Percentiles rank a stretch among this genome's conserved stretches.
phyloP scores from a whole-genome alignment of 1,140 invertebrate genomes.

The Dendrolimus kikuchii region DNA sequence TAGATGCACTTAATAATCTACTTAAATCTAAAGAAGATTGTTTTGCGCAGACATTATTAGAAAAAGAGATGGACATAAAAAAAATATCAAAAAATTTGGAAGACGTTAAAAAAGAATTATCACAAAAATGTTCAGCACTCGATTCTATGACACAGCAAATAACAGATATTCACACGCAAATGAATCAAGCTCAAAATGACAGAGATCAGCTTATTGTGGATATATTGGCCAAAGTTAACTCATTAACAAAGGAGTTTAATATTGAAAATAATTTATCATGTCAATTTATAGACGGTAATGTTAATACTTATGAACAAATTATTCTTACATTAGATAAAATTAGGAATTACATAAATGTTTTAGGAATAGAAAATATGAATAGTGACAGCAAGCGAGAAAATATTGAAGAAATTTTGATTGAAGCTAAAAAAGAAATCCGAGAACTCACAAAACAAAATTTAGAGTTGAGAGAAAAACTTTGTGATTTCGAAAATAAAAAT shows the following conservation, averaged over 20 bases:
- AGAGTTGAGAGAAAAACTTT: slow-evolving; percentile 25
- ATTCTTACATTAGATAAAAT: slow-evolving; percentile 31
- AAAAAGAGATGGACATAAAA: not conserved
- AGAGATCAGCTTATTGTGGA: slow-evolving; percentile 21
- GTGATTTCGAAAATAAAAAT: slow-evolving; percentile 28
- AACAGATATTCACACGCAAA: slow-evolving; percentile 1
- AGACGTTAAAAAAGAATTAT: slow-evolving; percentile 1
- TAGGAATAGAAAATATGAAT: slow-evolving; percentile 14
- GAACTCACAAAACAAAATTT: slow-evolving; percentile 33
- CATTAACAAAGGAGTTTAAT: slow-evolving; percentile 20
- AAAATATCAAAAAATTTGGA: not conserved
- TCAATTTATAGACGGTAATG: slow-evolving; percentile 14
- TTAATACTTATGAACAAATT: slow-evolving; percentile 21
- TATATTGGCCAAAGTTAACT: slow-evolving; percentile 18
- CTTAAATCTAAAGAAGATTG: not conserved
- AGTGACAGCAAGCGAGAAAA: slow-evolving; percentile 11
- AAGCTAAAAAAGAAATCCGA: slow-evolving; percentile 28
- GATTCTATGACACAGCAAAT: too few relatives aligned
- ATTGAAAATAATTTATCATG: slow-evolving; percentile 23
- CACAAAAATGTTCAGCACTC: not conserved
- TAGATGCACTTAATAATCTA: not conserved
- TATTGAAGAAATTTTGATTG: slow-evolving; percentile 18
- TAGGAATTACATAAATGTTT: slow-evolving; percentile 19
- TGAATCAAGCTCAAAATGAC: slow-evolving; percentile 13
- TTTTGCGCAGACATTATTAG: not conserved